Evolutionary conservation across 2,113 vertebrate species (phyloP).

Genomic region (Phyllostomus hastatus): DNA sequence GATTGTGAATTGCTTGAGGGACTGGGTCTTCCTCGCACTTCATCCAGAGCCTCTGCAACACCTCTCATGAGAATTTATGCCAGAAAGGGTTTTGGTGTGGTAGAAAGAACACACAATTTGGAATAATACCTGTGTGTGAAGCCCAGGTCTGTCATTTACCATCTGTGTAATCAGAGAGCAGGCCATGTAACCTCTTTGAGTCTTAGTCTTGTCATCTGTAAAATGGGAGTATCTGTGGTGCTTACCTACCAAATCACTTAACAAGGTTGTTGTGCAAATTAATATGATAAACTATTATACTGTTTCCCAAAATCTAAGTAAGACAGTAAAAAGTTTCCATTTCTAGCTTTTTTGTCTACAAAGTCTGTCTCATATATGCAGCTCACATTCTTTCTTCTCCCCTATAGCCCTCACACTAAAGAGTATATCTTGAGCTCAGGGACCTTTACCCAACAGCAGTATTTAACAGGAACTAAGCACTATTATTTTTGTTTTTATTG

Average conservation of each 20-base stretch:
- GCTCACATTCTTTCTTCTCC: not conserved
- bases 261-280: not conserved
- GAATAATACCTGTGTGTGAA: not conserved
- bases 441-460: not conserved
- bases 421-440: not conserved
- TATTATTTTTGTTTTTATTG: not conserved
- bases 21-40: not conserved
- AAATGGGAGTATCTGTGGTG: not conserved
- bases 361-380: not conserved
- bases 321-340: not conserved
- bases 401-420: not conserved
- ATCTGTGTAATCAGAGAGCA: not conserved
- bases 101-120: not conserved
- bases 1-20: not conserved
- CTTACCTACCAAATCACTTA: not conserved
- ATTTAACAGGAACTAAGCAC: not conserved
- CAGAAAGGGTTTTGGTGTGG: not conserved
- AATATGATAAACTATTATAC: not conserved
- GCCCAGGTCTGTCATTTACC: not conserved
- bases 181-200: not conserved
- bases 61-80: not conserved
- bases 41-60: fast-evolving
- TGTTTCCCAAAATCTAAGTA: not conserved
- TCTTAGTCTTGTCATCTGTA: not conserved
- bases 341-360: not conserved